These are phyloP conservation scores for Dicranocentrus wangi DNA, from an alignment of 2,888 invertebrate genomes.

Conservation along the genomic window DNA sequence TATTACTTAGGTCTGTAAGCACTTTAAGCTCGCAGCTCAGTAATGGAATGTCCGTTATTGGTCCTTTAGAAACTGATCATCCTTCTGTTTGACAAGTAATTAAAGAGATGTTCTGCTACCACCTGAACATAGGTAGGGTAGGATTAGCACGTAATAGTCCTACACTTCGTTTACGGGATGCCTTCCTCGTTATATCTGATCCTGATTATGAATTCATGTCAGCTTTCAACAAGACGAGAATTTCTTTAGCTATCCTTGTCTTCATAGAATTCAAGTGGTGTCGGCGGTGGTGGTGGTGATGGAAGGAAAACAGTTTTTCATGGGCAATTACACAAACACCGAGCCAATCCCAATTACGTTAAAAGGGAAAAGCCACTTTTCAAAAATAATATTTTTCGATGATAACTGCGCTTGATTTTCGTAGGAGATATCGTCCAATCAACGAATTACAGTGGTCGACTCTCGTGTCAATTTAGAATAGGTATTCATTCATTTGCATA, in stretches of 20 bases:
- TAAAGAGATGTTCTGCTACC: slow-evolving; percentile 27
- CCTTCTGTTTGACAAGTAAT: slow-evolving; percentile 42
- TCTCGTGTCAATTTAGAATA: slow-evolving; percentile 46
- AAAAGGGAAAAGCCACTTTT: slow-evolving; percentile 13
- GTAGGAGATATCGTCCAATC: slow-evolving; percentile 7
- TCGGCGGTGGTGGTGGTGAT: slow-evolving; percentile 1
- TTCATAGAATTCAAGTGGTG: not conserved
- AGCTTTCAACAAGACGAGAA: slow-evolving; percentile 35
- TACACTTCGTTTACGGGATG: too few species aligned
- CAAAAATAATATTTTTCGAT: slow-evolving; percentile 41
- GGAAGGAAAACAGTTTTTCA: slow-evolving; percentile 35
- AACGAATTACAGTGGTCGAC: slow-evolving; percentile 38
- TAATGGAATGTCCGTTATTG: not conserved
- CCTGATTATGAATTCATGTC: slow-evolving; percentile 47
- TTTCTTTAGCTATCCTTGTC: slow-evolving; percentile 28
- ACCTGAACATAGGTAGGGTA: not conserved
- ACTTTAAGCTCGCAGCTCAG: not conserved
- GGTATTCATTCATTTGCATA: slow-evolving; percentile 22
- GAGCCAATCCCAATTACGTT: slow-evolving; percentile 28
- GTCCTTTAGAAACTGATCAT: not conserved
- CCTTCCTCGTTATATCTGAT: not conserved
- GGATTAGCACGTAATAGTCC: not conserved
- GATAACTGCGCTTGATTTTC: slow-evolving; percentile 23
- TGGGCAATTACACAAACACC: slow-evolving; percentile 31
- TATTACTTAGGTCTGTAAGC: too few species aligned